Base-by-base conservation (phyloP, 2,797 vertebrate genomes). In the Pogonophryne albipinna region DNA sequence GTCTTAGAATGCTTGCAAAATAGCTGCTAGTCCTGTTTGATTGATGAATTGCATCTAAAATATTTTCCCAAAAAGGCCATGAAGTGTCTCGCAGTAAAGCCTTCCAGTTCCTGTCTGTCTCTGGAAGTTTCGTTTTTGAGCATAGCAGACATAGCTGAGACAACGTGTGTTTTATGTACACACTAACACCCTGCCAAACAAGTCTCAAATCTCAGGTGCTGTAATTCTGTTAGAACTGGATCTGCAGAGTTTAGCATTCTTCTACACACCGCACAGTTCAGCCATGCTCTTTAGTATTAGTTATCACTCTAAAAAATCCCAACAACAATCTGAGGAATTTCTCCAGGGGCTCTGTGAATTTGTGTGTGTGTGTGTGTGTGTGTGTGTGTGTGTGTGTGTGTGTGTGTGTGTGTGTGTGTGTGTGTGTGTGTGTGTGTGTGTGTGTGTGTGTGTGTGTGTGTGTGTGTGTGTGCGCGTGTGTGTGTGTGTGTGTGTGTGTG, bases 281-380 rank as follows among this genome's bases (percentile, higher is more conserved):
- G 44, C 71, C 66, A 15, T 1, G 56, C 78, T 79, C 75, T 76
- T 59, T 58, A 68, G 76, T 66, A 70, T 66, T 75, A 84, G 88
- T 89, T 87, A 91, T 91, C 84, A 74, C 73, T 85, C 80, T 64
- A 55, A 90, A 57, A 92, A 88, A 88, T 88, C 87, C 87, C 71
- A 80, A 57, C 71, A 92, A 92, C 88, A 86, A 92, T 93, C 71
- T 82, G 80, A 89, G 79, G 91, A 92, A 94, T 94, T 93, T 91
- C 79, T 93, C 85, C 84, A 84, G 87, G 74, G 89, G 84, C 85
- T 85, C 3, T 71, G 80, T 76, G 56, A 84, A 19, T 76, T 20
- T 85, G 10, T 76, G 65, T 76, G 76, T 80, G 76, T 82, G 65
- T 53, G 34, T 46, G 13, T 79, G 55, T 70, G 46, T 71, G 44